Conservation (phyloP, 2,797 vertebrate species). For the Anabas testudineus region DNA sequence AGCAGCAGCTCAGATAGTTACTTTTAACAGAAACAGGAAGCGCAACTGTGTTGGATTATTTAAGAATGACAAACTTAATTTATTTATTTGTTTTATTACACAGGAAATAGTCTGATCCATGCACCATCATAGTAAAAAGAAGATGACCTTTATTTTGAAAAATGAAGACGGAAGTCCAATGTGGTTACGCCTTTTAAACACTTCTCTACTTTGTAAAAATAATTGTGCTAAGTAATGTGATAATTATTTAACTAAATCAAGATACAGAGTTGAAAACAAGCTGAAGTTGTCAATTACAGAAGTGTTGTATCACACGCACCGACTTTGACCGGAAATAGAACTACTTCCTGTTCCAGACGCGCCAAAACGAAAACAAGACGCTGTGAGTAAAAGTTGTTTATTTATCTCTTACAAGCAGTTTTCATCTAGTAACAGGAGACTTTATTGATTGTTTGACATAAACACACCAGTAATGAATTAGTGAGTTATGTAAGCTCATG, state of each 20-base stretch:
- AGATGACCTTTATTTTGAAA: constrained; percentile 4
- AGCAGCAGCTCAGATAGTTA: no score
- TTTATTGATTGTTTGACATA: background rate
- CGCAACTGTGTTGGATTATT: no score
- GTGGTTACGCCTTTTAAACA: background rate
- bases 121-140: no score
- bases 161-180: background rate
- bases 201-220: background rate
- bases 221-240: background rate
- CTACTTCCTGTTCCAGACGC: constrained; percentile 22
- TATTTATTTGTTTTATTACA: no score
- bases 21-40: no score
- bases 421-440: background rate
- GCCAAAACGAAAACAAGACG: constrained; percentile 40
- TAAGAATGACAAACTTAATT: no score
- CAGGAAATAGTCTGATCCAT: no score
- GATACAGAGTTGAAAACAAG: background rate
- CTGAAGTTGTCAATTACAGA: no score
- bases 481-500: background rate
- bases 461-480: background rate
- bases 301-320: background rate
- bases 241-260: background rate
- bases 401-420: background rate
- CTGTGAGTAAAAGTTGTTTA: background rate
- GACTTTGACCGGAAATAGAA: background rate